Base-by-base conservation (phyloP, 2,113 vertebrate genomes). In the Tychaedon coryphoeus region DNA sequence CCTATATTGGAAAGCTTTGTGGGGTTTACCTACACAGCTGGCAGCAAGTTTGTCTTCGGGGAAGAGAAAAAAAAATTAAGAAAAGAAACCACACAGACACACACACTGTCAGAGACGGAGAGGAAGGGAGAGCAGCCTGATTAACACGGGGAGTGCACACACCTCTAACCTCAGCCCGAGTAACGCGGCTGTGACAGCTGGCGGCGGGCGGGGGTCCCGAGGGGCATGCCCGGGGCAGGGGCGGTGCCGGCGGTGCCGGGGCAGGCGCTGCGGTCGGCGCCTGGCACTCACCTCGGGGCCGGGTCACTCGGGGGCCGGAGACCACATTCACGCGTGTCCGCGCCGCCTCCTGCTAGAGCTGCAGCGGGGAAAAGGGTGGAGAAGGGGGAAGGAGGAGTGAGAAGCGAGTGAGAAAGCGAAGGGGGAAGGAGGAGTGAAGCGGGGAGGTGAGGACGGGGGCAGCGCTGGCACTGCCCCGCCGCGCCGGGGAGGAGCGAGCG, bases 281-380 rank as follows among this genome's bases (percentile, higher is more conserved):
- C 57, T 4, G 64, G 53, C 76, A 74, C 94, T 97, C 80, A 97
- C 95, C 95, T 95, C 78, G 14, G 66, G 25, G 60, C 45, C 56
- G 71, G 64, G 72, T 60, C 85, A 19, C 72, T 81, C 45, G 28
- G 66, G 74, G 79, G 31, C 61, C 71, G 84, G 56, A 65, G 90
- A 64, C 25, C 56, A 72, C 93, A 94, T 86, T 4, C 92, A 86
- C 47, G 70, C 76, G 72, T 57, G 79, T 89, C 72, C 86, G 62
- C 40, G 51, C 48, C 80, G 56, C 84, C 92, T 88, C 86, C 88
- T 64, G 78, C 80, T 92, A 95, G 17, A 76, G 79, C 94, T 95
- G 80, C 65, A 45, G 58, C 45, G 29, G 38, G 47, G 47, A 61
- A 65, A 28, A 31, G 47, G 42, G 69, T 53, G 60, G 64, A 60